Evolutionary conservation across 2,888 invertebrate genomes (phyloP).

Genomic region (Metalampra italica): DNA sequence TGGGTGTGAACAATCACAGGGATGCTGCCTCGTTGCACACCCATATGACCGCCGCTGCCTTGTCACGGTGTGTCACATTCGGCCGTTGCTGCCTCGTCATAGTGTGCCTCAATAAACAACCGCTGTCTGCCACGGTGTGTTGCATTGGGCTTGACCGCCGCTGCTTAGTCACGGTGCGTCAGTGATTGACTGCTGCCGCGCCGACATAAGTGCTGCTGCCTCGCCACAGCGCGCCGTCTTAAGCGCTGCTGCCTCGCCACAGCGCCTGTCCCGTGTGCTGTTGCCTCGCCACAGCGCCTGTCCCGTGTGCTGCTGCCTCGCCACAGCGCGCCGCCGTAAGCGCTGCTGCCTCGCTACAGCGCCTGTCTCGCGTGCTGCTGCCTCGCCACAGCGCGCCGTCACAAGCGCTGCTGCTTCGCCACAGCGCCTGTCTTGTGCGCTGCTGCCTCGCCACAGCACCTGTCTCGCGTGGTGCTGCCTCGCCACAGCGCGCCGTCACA

Average conservation of each 20-base stretch:
- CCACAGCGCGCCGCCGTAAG: neutral
- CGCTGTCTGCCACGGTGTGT: conserved; percentile 4
- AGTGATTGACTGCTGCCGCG: neutral
- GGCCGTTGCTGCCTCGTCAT: conserved; percentile 1
- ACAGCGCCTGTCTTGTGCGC: neutral
- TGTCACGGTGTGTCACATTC: neutral
- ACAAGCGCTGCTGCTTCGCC: neutral
- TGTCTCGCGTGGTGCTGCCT: conserved; percentile 1
- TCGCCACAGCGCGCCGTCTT: neutral
- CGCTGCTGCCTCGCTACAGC: conserved; percentile 1
- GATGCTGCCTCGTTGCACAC: too few relatives aligned
- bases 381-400: neutral
- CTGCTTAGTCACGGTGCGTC: conserved; percentile 1
- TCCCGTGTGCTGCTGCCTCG: neutral
- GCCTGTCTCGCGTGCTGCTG: neutral
- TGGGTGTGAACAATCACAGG: too few relatives aligned
- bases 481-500: neutral
- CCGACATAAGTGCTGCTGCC: neutral
- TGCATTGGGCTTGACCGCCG: neutral
- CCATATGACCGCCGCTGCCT: conserved; percentile 1
- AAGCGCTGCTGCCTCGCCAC: conserved; percentile 6
- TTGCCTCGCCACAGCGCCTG: neutral
- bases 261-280: neutral
- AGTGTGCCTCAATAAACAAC: neutral
- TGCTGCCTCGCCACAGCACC: conserved; percentile 7